phyloP scores from a whole-genome alignment of 1,140 invertebrate genomes.

The Lamellibrachia luymesi region DNA sequence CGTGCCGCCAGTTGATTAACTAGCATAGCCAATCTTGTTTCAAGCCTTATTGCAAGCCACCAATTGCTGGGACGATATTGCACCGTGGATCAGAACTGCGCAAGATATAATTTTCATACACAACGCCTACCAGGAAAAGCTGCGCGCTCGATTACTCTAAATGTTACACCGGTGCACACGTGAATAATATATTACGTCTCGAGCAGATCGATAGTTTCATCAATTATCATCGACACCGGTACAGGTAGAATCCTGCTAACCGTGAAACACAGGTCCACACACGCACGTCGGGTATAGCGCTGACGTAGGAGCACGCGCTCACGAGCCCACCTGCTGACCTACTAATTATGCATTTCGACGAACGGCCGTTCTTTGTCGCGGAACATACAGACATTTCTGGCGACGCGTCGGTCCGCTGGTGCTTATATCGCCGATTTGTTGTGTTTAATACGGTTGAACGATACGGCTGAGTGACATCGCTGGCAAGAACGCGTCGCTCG shows the following conservation, averaged over 20 bases:
- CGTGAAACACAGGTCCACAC: neutral
- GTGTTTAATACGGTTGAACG: neutral
- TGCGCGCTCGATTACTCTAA: neutral
- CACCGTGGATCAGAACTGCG: too few relatives aligned
- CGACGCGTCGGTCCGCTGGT: neutral
- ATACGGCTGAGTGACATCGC: neutral
- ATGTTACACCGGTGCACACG: neutral
- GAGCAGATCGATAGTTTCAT: neutral
- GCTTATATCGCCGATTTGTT: neutral
- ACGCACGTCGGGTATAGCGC: too few relatives aligned
- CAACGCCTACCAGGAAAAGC: neutral
- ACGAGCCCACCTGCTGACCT: neutral
- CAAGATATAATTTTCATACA: too few relatives aligned
- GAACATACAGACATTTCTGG: neutral
- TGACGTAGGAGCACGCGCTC: neutral
- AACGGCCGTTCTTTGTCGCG: neutral
- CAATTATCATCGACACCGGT: neutral
- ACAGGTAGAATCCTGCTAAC: neutral
- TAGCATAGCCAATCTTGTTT: too few relatives aligned
- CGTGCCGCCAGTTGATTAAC: too few relatives aligned
- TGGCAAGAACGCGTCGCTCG: neutral
- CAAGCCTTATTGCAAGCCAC: too few relatives aligned
- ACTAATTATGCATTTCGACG: neutral
- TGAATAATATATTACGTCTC: neutral
- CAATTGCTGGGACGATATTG: too few relatives aligned